Base-by-base conservation (phyloP, 2,888 invertebrate genomes). In the Zygaena filipendulae region DNA sequence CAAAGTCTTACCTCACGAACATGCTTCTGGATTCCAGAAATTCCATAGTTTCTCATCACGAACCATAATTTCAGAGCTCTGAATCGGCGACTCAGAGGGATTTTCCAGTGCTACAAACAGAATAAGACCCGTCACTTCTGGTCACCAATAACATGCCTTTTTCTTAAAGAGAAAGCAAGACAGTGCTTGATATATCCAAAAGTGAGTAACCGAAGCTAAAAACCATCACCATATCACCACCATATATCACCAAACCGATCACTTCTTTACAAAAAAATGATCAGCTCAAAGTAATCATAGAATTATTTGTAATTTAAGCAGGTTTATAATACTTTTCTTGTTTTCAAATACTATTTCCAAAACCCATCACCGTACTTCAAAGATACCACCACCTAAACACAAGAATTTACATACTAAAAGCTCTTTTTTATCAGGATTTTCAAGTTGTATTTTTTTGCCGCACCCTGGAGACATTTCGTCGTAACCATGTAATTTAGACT, bases 101-200 rank as follows among this genome's bases (percentile, higher is more conserved):
- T 95, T 72, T 97, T 97, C 97, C 97, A 97, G 55, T 97, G 97
- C 95, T 95, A 59, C 8, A 80, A 81, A n/a, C n/a, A n/a, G n/a
- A n/a, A n/a, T n/a, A n/a, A n/a, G 4, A 23, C 11, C 4, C 8
- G 4, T 11, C 9, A 4, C 8, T 11, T n/a, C n/a, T n/a, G n/a
- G n/a, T n/a, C n/a, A n/a, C n/a, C n/a, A n/a, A n/a, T n/a, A n/a
- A n/a, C n/a, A n/a, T n/a, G n/a, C n/a, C n/a, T n/a, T n/a, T n/a
- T n/a, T n/a, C n/a, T n/a, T n/a, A n/a, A n/a, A n/a, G n/a, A n/a
- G n/a, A n/a, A n/a, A n/a, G n/a, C n/a, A n/a, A n/a, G n/a, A n/a
- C n/a, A n/a, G n/a, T n/a, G n/a, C n/a, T n/a, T n/a, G n/a, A n/a
- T n/a, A n/a, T n/a, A n/a, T n/a, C n/a, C n/a, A n/a, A n/a, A n/a